Evolutionary conservation across 2,888 invertebrate genomes (phyloP).

Genomic region (Nephrocerus scutellatus): DNA sequence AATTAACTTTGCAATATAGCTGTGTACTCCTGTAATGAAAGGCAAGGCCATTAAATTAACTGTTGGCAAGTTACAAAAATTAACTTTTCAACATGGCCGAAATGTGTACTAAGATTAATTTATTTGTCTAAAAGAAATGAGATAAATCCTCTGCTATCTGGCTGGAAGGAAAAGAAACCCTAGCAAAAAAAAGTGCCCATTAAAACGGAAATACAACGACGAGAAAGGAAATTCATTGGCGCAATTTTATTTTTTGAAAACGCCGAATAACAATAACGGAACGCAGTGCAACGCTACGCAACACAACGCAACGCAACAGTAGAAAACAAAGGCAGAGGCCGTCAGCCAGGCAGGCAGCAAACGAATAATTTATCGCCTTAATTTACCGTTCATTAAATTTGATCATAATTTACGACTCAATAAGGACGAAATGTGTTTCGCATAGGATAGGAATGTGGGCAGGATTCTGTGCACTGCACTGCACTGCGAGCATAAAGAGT

Average conservation of each 20-base stretch:
- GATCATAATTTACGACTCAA: slow-evolving; percentile 31
- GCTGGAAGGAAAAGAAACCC: background rate
- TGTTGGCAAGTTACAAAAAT: no score
- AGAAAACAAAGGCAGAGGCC: background rate
- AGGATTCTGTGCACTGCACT: no score
- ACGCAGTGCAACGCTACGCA: background rate
- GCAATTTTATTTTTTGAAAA: background rate
- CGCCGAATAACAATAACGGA: background rate
- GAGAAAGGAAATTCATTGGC: slow-evolving; percentile 1
- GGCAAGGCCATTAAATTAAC: no score
- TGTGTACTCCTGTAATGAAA: no score
- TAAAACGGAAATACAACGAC: background rate
- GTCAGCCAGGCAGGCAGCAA: slow-evolving; percentile 12
- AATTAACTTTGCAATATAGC: no score
- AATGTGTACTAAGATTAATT: background rate
- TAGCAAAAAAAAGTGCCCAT: background rate
- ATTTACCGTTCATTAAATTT: slow-evolving; percentile 31
- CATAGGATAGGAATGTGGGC: no score
- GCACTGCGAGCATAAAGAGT: no score
- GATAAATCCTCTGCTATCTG: background rate
- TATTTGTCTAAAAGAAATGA: slow-evolving; percentile 1
- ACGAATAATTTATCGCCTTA: slow-evolving; percentile 28
- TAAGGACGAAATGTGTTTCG: slow-evolving; percentile 18
- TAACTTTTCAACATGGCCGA: slow-evolving; percentile 4
- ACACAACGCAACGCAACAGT: background rate